These are phyloP conservation scores for Mesorhabditis belari DNA, from an alignment of 2,888 invertebrate genomes.

Conservation along the genomic window DNA sequence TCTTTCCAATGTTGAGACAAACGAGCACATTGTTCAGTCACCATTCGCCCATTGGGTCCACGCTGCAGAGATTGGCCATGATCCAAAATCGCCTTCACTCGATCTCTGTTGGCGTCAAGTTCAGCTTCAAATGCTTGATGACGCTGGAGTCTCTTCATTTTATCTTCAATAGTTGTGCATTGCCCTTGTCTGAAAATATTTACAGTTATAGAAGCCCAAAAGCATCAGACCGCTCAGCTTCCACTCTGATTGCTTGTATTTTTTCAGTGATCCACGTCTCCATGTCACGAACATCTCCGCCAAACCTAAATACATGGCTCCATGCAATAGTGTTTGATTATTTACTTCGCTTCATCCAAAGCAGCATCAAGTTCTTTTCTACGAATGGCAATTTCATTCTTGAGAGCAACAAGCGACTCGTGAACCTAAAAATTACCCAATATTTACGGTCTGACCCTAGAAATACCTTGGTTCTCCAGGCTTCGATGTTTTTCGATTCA, in stretches of 20 bases:
- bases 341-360: conserved; percentile 75
- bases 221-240: conserved; percentile 58
- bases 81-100: conserved; percentile 72
- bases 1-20: conserved; percentile 71
- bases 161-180: conserved; percentile 76
- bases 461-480: conserved; percentile 25
- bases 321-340: too few species aligned
- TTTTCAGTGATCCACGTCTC: conserved; percentile 58
- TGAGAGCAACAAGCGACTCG: conserved; percentile 52
- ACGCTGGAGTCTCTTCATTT: conserved; percentile 86
- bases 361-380: conserved; percentile 70
- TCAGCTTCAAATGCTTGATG: conserved; percentile 92
- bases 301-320: too few species aligned
- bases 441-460: conserved; percentile 8
- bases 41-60: not conserved
- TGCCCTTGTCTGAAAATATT: conserved; percentile 63
- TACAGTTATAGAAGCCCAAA: not conserved
- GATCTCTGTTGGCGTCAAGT: conserved; percentile 75
- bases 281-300: conserved; percentile 71
- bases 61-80: conserved; percentile 18
- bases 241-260: conserved; percentile 41
- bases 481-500: conserved; percentile 39
- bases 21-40: conserved; percentile 47
- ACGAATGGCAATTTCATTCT: conserved; percentile 66
- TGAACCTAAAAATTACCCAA: conserved; percentile 20